Evolutionary conservation across 2,113 vertebrate species (phyloP).

Genomic region (Sardina pilchardus): DNA sequence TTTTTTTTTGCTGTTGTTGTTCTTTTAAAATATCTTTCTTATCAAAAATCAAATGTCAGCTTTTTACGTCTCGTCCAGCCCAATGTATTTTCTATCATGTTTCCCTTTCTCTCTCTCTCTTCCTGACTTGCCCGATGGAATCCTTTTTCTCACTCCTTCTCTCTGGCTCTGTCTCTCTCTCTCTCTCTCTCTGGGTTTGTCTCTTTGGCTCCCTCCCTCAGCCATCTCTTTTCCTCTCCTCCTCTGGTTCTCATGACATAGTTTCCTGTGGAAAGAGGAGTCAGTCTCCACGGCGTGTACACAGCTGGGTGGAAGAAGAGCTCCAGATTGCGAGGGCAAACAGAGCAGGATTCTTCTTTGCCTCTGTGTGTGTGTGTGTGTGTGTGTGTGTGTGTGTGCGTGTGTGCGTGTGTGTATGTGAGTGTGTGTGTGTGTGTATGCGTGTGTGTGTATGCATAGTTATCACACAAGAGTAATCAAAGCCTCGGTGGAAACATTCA

Average conservation of each 20-base stretch:
- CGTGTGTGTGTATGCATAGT: constrained; percentile 47
- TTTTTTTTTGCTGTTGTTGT: neutral
- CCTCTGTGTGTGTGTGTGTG: constrained; percentile 53
- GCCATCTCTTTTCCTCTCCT: constrained; percentile 54
- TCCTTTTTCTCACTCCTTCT: constrained; percentile 22
- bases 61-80: neutral
- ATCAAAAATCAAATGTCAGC: neutral
- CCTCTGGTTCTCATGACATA: constrained; percentile 53
- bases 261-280: constrained; percentile 66
- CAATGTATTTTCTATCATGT: neutral
- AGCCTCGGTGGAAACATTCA: constrained; percentile 59
- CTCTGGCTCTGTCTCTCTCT: constrained; percentile 32
- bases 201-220: neutral
- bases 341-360: constrained; percentile 50
- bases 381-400: constrained; percentile 50
- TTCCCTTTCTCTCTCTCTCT: neutral
- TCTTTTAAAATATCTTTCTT: neutral
- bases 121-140: neutral
- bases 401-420: constrained; percentile 50
- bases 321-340: constrained; percentile 65
- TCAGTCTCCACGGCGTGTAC: constrained; percentile 58
- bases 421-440: constrained; percentile 40
- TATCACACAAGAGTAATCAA: constrained; percentile 63
- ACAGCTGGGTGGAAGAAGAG: constrained; percentile 67
- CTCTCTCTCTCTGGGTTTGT: constrained; percentile 29